These are phyloP conservation scores for Meriones unguiculatus DNA, from an alignment of 2,113 vertebrate species.

Conservation along the genomic window DNA sequence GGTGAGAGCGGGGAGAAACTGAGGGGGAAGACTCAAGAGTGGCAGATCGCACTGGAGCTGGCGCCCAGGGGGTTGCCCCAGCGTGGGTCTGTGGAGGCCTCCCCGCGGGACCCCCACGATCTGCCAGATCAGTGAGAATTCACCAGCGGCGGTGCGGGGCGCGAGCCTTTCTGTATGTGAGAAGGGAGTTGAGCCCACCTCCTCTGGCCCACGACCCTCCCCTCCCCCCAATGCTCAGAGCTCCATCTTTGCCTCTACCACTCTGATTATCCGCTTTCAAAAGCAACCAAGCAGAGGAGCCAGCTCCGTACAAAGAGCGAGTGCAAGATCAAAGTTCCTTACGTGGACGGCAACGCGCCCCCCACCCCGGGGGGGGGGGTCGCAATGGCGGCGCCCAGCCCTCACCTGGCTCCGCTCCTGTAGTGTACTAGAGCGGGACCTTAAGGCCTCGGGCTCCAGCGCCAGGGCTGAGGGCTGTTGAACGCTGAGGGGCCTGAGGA, in stretches of 20 bases:
- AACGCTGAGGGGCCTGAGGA: conserved; percentile 88
- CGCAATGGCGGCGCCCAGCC: background rate
- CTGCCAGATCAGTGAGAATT: background rate
- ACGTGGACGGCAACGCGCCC: background rate
- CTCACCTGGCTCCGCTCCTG: conserved; percentile 88
- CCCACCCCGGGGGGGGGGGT: too few relatives aligned
- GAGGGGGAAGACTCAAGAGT: background rate
- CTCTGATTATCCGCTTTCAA: background rate
- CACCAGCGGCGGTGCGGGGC: background rate
- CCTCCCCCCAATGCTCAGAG: background rate
- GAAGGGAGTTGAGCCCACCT: background rate
- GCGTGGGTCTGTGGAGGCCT: background rate
- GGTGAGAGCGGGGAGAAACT: background rate
- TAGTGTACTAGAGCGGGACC: conserved; percentile 81
- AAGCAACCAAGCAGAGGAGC: background rate
- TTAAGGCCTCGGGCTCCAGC: conserved; percentile 78
- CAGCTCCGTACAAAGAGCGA: background rate
- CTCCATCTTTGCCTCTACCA: background rate
- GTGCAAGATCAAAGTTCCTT: background rate
- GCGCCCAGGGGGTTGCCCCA: background rate
- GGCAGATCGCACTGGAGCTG: accelerated
- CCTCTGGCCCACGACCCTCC: background rate
- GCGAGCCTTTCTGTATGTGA: background rate
- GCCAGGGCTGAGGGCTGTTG: conserved; percentile 83
- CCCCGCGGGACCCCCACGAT: background rate